Percentiles rank a stretch among this genome's conserved stretches.
phyloP scores from a whole-genome alignment of 1,140 invertebrate species.

The Cotesia glomerata region DNA sequence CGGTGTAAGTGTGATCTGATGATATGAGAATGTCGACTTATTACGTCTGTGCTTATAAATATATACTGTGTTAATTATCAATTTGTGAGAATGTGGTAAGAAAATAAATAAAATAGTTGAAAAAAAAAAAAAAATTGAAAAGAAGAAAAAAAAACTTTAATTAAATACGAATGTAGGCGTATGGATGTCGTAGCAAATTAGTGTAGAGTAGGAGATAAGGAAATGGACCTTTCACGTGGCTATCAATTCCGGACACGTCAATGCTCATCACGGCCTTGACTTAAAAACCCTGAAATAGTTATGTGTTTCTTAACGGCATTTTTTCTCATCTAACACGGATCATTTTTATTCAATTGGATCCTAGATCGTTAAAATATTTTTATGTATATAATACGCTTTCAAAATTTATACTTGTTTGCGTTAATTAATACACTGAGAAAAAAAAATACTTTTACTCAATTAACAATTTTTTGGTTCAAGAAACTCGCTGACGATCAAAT shows the following conservation, averaged over 20 bases:
- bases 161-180: constrained; percentile 16
- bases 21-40: background rate
- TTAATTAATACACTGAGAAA: too few relatives aligned
- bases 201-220: constrained; percentile 25
- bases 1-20: too few relatives aligned
- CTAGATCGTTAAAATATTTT: background rate
- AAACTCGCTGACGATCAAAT: too few relatives aligned
- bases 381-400: background rate
- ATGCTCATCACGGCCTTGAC: constrained; percentile 21
- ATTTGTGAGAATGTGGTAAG: background rate
- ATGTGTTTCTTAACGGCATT: constrained; percentile 15
- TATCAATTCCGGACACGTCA: constrained; percentile 28
- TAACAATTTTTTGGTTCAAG: too few relatives aligned
- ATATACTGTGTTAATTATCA: background rate
- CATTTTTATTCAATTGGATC: constrained; percentile 3
- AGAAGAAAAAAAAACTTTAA: background rate
- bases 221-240: constrained; percentile 19
- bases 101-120: background rate
- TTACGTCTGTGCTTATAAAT: too few relatives aligned
- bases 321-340: background rate
- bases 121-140: background rate
- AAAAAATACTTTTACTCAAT: too few relatives aligned
- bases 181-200: constrained; percentile 28
- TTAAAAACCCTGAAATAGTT: constrained; percentile 6
- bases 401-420: background rate